Conservation (phyloP, 2,797 vertebrate genomes). For the Bufotes viridis region DNA sequence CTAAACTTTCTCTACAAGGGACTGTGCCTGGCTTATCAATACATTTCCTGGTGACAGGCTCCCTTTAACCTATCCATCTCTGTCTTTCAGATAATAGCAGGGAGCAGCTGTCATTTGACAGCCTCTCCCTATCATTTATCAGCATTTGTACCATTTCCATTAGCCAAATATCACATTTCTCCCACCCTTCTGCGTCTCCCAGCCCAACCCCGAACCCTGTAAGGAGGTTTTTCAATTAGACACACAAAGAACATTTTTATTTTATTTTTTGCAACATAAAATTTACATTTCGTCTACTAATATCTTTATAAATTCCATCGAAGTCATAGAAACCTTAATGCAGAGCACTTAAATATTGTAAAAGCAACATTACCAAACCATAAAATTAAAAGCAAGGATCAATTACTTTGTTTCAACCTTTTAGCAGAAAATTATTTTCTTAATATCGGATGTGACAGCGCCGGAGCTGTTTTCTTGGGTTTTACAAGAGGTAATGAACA, state of each 20-base stretch:
- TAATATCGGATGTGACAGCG: conserved; percentile 69
- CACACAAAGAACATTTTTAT: background rate
- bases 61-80: too few relatives aligned
- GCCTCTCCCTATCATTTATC: too few relatives aligned
- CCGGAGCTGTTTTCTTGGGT: conserved; percentile 63
- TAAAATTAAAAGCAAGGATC: conserved; percentile 67
- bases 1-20: too few relatives aligned
- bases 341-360: conserved; percentile 61
- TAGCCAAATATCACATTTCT: background rate
- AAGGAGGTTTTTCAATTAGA: background rate
- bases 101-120: background rate
- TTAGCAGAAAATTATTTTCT: conserved; percentile 72
- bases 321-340: conserved; percentile 66
- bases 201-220: background rate
- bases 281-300: conserved; percentile 45
- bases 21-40: too few relatives aligned
- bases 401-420: conserved; percentile 70
- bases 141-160: background rate
- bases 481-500: conserved; percentile 74
- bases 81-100: background rate
- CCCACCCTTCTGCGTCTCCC: background rate
- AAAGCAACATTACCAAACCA: conserved; percentile 52
- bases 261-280: conserved; percentile 33
- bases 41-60: too few relatives aligned
- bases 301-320: conserved; percentile 49